These are phyloP conservation scores for Rutilus rutilus DNA, from an alignment of 2,113 vertebrate genomes.

Conservation along the genomic window DNA sequence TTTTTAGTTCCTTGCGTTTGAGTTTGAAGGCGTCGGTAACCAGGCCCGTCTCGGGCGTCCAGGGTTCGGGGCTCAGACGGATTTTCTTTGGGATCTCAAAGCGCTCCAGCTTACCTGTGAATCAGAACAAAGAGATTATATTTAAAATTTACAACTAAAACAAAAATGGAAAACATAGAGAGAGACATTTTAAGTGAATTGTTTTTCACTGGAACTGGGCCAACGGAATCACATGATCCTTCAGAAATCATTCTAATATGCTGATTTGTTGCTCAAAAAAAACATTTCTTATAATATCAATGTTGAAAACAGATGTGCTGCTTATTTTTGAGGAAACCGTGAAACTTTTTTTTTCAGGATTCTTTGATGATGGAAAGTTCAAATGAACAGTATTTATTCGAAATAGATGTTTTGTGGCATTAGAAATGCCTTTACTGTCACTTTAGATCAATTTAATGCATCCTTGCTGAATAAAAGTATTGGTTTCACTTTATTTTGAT, in stretches of 20 bases:
- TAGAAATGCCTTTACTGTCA: no score
- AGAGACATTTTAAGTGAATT: background rate
- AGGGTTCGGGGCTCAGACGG: conserved; percentile 89
- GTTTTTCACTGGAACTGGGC: background rate
- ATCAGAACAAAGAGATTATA: conserved; percentile 4
- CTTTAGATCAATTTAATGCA: background rate
- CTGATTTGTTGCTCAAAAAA: background rate
- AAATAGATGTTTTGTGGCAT: no score
- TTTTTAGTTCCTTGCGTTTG: conserved; percentile 94
- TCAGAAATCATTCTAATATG: background rate
- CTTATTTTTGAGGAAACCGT: background rate
- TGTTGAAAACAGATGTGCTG: background rate
- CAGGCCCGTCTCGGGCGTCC: conserved; percentile 96
- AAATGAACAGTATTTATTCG: no score
- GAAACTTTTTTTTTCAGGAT: no score
- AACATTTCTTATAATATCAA: background rate
- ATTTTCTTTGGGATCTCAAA: conserved; percentile 97
- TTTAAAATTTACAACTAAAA: background rate
- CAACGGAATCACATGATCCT: background rate
- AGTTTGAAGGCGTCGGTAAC: conserved; percentile 98
- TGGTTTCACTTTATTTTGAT: no score
- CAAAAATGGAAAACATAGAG: background rate
- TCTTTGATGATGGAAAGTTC: no score
- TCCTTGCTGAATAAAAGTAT: background rate
- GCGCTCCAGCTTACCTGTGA: conserved; percentile 89